Base-by-base conservation (phyloP, 2,888 invertebrate genomes). In the Drosophila tanythrix region DNA sequence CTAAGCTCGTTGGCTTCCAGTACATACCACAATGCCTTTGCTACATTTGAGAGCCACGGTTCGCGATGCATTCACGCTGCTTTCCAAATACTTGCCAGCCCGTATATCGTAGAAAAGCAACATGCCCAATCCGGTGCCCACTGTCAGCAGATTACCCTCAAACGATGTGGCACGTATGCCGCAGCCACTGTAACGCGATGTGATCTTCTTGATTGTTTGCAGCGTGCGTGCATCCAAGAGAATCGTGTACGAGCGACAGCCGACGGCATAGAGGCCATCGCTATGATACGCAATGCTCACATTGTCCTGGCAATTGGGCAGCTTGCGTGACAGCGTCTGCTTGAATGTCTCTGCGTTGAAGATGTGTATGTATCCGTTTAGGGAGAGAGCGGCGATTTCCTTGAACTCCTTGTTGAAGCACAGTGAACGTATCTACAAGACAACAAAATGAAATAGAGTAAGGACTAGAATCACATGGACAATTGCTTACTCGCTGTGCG, bases 291-390 rank as follows among this genome's bases (percentile, higher is more conserved):
- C 97, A 89, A 99, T 94, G 91, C 99, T 99, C 40, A 98, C 98
- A 92, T 98, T 98, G 93, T 99, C 99, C 93, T 97, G 97, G 75
- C 96, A 96, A 69, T 97, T 97, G 1, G 97, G 97, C 90, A 99
- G 94, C 93, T 97, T 97, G 64, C 97, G 94, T 8, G 97, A 97
- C 84, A 97, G 95, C 91, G 96, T 97, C 94, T 98, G 98, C 73
- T 95, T 95, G 93, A 98, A 98, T 15, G 96, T 96, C 93, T 97
- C 96, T 0, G 98, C 97, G 94, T 96, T 97, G 96, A 98, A 98
- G 83, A 98, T 96, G 94, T 99, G 98, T 91, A 99, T 97, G 93
- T 96, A 98, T 0, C 98, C 98, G 93, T 99, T 99, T 13, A 98
- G 94, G 0, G 98, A 98, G 3, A 99, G 94, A 13, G 98, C 98